phyloP scores from a whole-genome alignment of 2,797 vertebrate genomes.

The Lutjanus campechanus region DNA sequence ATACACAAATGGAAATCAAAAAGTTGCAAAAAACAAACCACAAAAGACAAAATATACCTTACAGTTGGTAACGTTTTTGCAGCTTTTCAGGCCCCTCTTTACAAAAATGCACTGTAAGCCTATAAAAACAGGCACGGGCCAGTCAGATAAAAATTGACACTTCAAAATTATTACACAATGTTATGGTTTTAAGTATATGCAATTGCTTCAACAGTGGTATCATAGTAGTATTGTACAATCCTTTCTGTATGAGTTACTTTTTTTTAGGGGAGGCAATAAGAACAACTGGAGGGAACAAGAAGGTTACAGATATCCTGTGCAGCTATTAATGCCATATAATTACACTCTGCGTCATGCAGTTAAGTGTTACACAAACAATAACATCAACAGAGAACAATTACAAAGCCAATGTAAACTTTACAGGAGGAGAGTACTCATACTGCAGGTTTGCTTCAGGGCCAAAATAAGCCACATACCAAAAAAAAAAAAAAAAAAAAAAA shows the following conservation, averaged over 20 bases:
- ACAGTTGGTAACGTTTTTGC: slow-evolving; percentile 73
- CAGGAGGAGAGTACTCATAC: slow-evolving; percentile 69
- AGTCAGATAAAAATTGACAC: slow-evolving; percentile 72
- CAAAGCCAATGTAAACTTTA: slow-evolving; percentile 81
- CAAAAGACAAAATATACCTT: slow-evolving; percentile 73
- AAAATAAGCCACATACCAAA: slow-evolving; percentile 65
- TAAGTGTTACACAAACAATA: slow-evolving; percentile 85
- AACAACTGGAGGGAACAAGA: slow-evolving; percentile 57
- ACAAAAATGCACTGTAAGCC: slow-evolving; percentile 70
- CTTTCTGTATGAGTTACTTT: slow-evolving; percentile 72
- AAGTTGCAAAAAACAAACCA: slow-evolving; percentile 64
- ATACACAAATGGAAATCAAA: slow-evolving; percentile 75
- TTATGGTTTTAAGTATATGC: slow-evolving; percentile 70
- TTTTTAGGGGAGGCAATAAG: slow-evolving; percentile 64
- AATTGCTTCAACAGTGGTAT: slow-evolving; percentile 76
- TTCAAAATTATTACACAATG: slow-evolving; percentile 72
- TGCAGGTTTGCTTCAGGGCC: slow-evolving; percentile 60
- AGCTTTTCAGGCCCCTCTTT: slow-evolving; percentile 76
- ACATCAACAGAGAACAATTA: slow-evolving; percentile 87
- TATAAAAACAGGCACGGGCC: slow-evolving; percentile 67
- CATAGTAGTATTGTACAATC: slow-evolving; percentile 80
- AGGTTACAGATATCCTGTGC: slow-evolving; percentile 75
- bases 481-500: slow-evolving; percentile 28
- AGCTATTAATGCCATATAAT: slow-evolving; percentile 81
- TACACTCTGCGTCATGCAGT: slow-evolving; percentile 86